Evolutionary conservation across 2,888 invertebrate species (phyloP).

Genomic region (Cantharis lateralis): DNA sequence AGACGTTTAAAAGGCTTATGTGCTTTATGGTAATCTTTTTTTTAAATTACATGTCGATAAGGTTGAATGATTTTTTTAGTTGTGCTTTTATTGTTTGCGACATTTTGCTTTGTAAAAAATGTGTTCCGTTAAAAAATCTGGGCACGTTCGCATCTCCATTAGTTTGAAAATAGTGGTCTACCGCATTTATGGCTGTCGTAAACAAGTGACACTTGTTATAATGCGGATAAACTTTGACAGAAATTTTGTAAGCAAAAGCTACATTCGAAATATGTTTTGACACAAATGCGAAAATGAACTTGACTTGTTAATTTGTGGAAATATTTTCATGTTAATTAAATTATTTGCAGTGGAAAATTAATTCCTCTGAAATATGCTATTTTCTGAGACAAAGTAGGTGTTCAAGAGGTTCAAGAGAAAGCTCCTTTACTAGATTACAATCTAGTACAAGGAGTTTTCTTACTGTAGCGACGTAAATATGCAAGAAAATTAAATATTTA

Average conservation of each 20-base stretch:
- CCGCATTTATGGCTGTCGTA: constrained; percentile 31
- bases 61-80: neutral
- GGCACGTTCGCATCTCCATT: constrained; percentile 31
- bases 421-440: neutral
- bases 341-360: neutral
- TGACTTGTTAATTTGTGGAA: neutral
- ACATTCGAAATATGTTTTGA: constrained; percentile 8
- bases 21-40: neutral
- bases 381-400: neutral
- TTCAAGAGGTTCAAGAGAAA: neutral
- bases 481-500: no score
- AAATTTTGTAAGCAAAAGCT: constrained; percentile 19
- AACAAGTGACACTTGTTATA: constrained; percentile 32
- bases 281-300: neutral
- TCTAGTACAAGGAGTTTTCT: neutral
- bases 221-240: constrained; percentile 32
- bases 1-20: neutral
- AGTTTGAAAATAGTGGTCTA: constrained; percentile 32
- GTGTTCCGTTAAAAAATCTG: constrained; percentile 8
- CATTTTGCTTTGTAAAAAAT: constrained; percentile 13
- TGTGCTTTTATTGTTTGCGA: constrained; percentile 18
- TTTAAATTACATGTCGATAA: constrained; percentile 12
- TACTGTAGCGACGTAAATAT: neutral
- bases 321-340: neutral
- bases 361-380: neutral